Evolutionary conservation across 2,888 invertebrate species (phyloP), one percentile per base, ranked within the genome.

Genomic region (Plebejus anna): DNA sequence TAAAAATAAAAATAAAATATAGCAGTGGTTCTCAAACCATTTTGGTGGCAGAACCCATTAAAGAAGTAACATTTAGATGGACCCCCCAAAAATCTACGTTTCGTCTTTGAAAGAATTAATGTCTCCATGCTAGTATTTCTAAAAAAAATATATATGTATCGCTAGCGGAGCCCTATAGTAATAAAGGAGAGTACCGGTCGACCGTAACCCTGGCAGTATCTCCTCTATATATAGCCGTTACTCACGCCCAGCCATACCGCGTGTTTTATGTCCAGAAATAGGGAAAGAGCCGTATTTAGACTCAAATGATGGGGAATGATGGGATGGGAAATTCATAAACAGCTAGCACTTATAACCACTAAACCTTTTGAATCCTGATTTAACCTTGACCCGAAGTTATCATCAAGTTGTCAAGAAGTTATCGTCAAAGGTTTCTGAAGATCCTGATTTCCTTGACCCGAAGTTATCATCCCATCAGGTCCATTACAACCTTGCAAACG

Each of bases 261-360:
- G 66, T 32, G 32, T 66, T 66, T 66, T 66, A 66, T 66, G 32
- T 11, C 32, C 66, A 66, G 66, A 66, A 66, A 66, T 66, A 66
- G 66, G 11, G 66, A 36, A 66, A 66, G 61, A 7, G 3, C 66
- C 66, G 66, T 66, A 66, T 59, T 28, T 5, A 66, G 32, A 66
- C 66, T 32, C 13, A 66, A 66, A 66, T 22, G 2, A 66, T 66
- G 9, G 61, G 1, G 36, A 66, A 66, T 22, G 2, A 66, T 66
- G 9, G 61, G 1, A 22, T 22, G 22, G 22, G 22, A 22, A 22
- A 22, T 22, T 32, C 32, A n/a, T n/a, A 59, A 22, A 22, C 16
- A 57, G 57, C 89, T 86, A 83, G 81, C 82, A 86, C 86, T 81
- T 83, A 84, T 85, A 85, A 87, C 85, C 4, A 16, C 47, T 11